Evolutionary conservation across 2,797 vertebrate genomes (phyloP), one percentile per base, ranked within the genome.

Genomic region (Sebastes taczanowskii): DNA sequence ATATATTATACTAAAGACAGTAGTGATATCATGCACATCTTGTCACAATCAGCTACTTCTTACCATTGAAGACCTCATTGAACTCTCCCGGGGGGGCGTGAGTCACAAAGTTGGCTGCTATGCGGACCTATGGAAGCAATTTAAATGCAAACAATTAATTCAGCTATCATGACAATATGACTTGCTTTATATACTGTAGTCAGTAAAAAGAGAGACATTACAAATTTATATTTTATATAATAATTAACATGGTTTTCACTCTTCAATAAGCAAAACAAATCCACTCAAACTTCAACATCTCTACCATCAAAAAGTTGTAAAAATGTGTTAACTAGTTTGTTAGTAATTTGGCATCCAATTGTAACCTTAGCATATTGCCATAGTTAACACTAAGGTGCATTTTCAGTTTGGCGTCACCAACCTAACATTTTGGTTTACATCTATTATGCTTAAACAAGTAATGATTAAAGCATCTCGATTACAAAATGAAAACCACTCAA

Each of bases 41-140:
- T 61, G 20, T 35, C 4, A 67, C 13, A 59, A 67, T 49, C 9
- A 46, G 59, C 13, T 66, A n/a, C 1, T 68, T 96, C 97, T 97
- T 90, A 99, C 98, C 98, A 88, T 99, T 99, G 94, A 99, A 99
- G 67, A 99, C 98, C 72, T 99, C 98, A 88, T 99, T 99, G 93
- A 99, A 99, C 95, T 99, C 98, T 94, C 98, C 98, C 64, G 98
- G 98, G 25, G 98, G 98, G 81, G 98, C 97, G 87, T 99, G 98
- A 91, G 97, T 98, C 83, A 99, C 97, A 94, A 99, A 99, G 95
- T 99, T 99, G 82, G 98, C 97, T 6, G 98, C 97, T 95, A 99
- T 97, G 93, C 98, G 98, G 73, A 99, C 98, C 98, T 99, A 88
- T 80, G 91, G 13, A 72, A 86, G 88, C 16, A 82, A 90, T 84